A percentile compares a stretch with the other conserved stretches of the same genome.
Conservation (phyloP, 2,113 vertebrate genomes). For the Corythornis vintsioides region DNA sequence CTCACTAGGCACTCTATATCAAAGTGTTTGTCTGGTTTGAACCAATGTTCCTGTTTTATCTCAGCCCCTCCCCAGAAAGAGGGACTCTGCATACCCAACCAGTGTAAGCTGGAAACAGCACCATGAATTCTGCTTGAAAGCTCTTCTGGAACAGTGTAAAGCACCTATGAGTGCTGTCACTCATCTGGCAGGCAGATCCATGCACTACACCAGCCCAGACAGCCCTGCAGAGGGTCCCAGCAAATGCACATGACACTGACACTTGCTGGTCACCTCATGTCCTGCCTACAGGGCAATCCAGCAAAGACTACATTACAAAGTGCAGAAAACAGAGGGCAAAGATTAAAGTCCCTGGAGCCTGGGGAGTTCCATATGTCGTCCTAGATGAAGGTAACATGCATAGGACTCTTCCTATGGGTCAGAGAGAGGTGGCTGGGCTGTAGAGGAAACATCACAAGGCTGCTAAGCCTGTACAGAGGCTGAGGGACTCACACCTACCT, state of each 20-base stretch:
- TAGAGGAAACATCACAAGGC: neutral
- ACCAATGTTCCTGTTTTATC: neutral
- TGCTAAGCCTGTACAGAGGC: neutral
- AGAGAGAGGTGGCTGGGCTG: neutral
- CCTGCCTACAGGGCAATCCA: neutral
- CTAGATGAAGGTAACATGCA: neutral
- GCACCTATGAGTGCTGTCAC: neutral
- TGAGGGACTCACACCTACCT: slow-evolving; percentile 39
- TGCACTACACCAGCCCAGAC: neutral
- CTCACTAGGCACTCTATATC: neutral
- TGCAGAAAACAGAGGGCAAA: neutral
- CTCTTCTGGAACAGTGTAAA: neutral
- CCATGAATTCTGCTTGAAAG: neutral
- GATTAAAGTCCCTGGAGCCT: neutral
- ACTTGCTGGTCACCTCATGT: neutral
- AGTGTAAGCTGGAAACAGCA: neutral
- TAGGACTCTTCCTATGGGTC: neutral
- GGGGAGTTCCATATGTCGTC: neutral
- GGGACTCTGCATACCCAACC: neutral
- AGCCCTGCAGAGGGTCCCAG: neutral
- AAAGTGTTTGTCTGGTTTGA: neutral
- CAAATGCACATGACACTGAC: neutral
- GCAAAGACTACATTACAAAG: neutral
- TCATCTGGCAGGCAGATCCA: neutral
- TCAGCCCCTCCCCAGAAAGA: neutral